Evolutionary conservation across 2,797 vertebrate species (phyloP), one percentile per base, ranked within the genome.

Genomic region (Lutjanus campechanus): DNA sequence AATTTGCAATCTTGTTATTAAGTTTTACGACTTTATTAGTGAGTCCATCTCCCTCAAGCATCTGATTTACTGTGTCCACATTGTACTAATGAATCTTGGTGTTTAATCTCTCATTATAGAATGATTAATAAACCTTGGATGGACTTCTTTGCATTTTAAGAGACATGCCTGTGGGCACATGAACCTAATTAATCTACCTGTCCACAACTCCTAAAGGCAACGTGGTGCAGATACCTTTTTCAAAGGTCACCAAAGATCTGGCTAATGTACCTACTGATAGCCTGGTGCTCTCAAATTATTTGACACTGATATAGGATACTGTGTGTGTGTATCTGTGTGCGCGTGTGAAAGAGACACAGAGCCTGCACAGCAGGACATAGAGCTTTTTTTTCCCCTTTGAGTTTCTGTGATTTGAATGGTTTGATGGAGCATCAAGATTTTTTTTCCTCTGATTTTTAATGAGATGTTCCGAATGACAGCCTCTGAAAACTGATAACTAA

Each of bases 401-500:
- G 73, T 89, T 85, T 64, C 41, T 43, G n/a, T 69, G 62, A 85
- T 89, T 73, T 70, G 7, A 85, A 88, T 82, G 60, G 67, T 68
- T 73, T 80, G 71, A 81, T 64, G 50, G 76, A 58, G 55, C 66
- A 53, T 76, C 61, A 64, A 36, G 40, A 25, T 63, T 81, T 88
- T 83, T 74, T 54, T 49, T 8, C 54, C 63, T 61, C 54, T 15
- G 47, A 76, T 83, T 64, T 87, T 85, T 94, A 93, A 94, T 94
- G 86, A 93, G 91, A 91, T 85, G 88, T 93, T 93, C 91, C 87
- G 36, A 87, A 74, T 92, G 90, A 94, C 87, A 85, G 91, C 89
- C 82, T 87, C 89, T 36, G 83, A 89, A 93, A 93, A 89, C 85
- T 91, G 89, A 91, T 93, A 82, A 91, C 92, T 93, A 89, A 90